A percentile compares a stretch with the other conserved stretches of the same genome.
Evolutionary conservation across 2,888 invertebrate species (phyloP).

Genomic region (Lordiphosa fenestrarum): DNA sequence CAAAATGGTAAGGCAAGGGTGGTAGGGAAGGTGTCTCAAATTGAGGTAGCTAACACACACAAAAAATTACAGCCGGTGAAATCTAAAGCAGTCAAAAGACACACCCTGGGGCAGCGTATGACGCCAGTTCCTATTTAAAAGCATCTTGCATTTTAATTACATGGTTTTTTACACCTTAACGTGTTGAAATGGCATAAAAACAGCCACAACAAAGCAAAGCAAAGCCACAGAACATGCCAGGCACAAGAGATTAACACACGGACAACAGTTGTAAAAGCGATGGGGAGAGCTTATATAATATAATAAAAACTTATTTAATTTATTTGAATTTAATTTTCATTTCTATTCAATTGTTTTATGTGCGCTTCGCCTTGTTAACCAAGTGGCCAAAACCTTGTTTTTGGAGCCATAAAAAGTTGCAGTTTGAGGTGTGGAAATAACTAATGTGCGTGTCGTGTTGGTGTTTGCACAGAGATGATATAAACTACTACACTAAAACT

Average conservation of each 20-base stretch:
- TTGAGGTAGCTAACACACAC: too few relatives aligned
- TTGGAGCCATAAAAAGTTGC: slow-evolving; percentile 27
- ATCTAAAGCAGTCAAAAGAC: too few relatives aligned
- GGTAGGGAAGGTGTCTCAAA: too few relatives aligned
- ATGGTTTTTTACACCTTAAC: slow-evolving; percentile 62
- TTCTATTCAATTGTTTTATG: too few relatives aligned
- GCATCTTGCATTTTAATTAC: slow-evolving; percentile 53
- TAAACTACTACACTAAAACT: slow-evolving; percentile 64
- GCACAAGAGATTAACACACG: background rate
- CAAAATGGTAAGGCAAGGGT: slow-evolving; percentile 32
- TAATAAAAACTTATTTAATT: too few relatives aligned
- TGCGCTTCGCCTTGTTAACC: background rate
- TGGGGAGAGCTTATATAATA: too few relatives aligned
- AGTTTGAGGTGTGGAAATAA: slow-evolving; percentile 24
- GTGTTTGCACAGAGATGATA: slow-evolving; percentile 45
- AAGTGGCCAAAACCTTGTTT: background rate
- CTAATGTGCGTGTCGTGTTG: slow-evolving; percentile 26
- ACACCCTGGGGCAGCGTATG: slow-evolving; percentile 1
- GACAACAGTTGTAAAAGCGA: too few relatives aligned
- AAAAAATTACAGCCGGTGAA: too few relatives aligned
- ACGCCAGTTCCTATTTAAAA: slow-evolving; percentile 29
- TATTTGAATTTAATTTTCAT: too few relatives aligned
- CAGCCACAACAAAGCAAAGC: slow-evolving; percentile 8
- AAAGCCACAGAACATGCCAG: slow-evolving; percentile 15
- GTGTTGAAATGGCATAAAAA: slow-evolving; percentile 52